Evolutionary conservation across 1,140 invertebrate genomes (phyloP).

Genomic region (silkworm (Bombyx mori)): ASM3026992v2 NC_085109.1:9978501-9979000

Average conservation of each 20-base stretch:
- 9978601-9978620: too few relatives aligned
- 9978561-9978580: too few relatives aligned
- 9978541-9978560: too few relatives aligned
- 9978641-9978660: neutral
- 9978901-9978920: constrained; percentile 69
- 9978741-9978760: constrained; percentile 25
- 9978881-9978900: constrained; percentile 83
- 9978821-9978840: constrained; percentile 88
- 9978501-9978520: too few relatives aligned
- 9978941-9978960: constrained; percentile 54
- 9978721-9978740: constrained; percentile 13
- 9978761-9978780: constrained; percentile 58
- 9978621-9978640: too few relatives aligned
- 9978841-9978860: constrained; percentile 89
- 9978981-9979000: constrained; percentile 85
- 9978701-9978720: constrained; percentile 11
- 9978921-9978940: constrained; percentile 66
- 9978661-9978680: constrained; percentile 8
- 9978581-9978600: too few relatives aligned
- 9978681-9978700: constrained; percentile 17
- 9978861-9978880: constrained; percentile 88
- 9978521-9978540: too few relatives aligned
- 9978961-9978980: constrained; percentile 56
- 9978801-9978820: constrained; percentile 88
- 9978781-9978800: constrained; percentile 90